Evolutionary conservation across 2,888 invertebrate species (phyloP), one percentile per base, ranked within the genome.

Genomic region (Yponomeuta cagnagella): DNA sequence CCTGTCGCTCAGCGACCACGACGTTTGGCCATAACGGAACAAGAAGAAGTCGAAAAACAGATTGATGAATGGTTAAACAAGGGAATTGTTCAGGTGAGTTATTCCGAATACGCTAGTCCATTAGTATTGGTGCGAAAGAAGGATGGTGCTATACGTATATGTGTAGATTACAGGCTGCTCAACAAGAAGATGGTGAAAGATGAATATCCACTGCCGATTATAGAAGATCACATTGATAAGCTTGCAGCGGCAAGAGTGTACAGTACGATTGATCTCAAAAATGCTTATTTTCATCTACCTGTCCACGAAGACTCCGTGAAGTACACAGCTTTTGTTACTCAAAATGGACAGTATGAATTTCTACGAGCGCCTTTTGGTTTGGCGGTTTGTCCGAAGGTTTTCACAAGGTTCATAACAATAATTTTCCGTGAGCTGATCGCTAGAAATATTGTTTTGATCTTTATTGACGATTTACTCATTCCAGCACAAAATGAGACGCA

Each of bases 291-390:
- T 48, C 83, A 85, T 74, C 80, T 84, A 15, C 72, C 72, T 4
- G 73, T 66, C 1, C 66, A 66, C 6, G 66, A 52, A 52, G 52
- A 52, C 15, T 52, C 52, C 12, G 52, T 52, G 2, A 52, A 52
- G 52, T 52, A 12, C 12, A 66, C 66, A 12, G 66, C 66, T 31
- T 66, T 66, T 66, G 66, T 33, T 12, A 66, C 31, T 1, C 37
- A 66, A 3, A 37, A 66, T 4, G 33, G 66, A 66, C 66, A 66
- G 6, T 37, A 66, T 66, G 66, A 66, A 12, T 66, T 66, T 66
- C 23, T 85, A 1, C 3, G 82, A 79, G 10, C 82, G 75, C 8
- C 75, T 0, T 89, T 88, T 77, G 87, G 86, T 5, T 71, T 86
- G 5, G 82, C 78, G 52, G 83, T 80, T 48, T 77, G 77, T 5